phyloP scores from a whole-genome alignment of 2,113 vertebrate genomes.

The Silurus glanis region DNA sequence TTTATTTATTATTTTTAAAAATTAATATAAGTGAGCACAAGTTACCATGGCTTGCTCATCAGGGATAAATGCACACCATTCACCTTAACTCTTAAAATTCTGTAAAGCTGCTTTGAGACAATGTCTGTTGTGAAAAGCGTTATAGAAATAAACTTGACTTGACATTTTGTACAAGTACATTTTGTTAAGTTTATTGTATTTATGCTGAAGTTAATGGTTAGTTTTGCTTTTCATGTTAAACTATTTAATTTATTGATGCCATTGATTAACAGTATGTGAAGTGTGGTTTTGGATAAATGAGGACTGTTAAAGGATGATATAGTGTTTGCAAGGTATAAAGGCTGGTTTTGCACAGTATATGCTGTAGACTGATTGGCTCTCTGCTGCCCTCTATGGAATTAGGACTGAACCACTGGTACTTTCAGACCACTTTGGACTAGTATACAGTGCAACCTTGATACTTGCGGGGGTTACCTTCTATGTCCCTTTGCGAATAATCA shows the following conservation, averaged over 20 bases:
- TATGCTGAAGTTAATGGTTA: background rate
- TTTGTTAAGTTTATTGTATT: background rate
- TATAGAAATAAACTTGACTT: no score
- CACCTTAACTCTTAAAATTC: no score
- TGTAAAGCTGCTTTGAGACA: no score
- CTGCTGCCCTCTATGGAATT: constrained; percentile 60
- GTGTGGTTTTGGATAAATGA: background rate
- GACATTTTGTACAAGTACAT: background rate
- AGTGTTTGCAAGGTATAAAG: background rate
- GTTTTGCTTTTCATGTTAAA: no score
- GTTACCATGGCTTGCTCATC: no score
- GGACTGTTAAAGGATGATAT: background rate
- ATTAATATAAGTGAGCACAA: no score
- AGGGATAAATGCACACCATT: no score
- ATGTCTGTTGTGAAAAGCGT: no score
- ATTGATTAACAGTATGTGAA: background rate
- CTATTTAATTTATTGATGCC: background rate
- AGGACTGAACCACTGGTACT: constrained; percentile 71
- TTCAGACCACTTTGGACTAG: constrained; percentile 66
- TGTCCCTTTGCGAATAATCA: no score
- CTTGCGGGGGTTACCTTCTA: no score
- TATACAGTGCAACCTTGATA: constrained; percentile 58
- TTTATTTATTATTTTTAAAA: background rate
- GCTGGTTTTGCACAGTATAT: background rate
- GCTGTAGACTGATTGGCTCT: constrained; percentile 3